Evolutionary conservation across 2,888 invertebrate species (phyloP), one percentile per base, ranked within the genome.

Genomic region (Lydus trimaculatus): DNA sequence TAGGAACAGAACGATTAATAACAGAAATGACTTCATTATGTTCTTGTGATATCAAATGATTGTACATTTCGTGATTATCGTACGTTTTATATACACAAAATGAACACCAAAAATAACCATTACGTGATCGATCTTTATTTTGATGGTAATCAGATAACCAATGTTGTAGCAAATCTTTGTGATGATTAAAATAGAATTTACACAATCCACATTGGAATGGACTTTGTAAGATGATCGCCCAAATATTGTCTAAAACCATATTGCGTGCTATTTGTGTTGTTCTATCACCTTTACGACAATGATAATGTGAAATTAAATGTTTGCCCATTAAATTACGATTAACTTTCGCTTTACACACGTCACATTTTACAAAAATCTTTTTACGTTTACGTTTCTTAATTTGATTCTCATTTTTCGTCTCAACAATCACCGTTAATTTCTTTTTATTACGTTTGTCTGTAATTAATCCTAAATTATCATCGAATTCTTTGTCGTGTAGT

Each of bases 151-250:
- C 83, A 5, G 93, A 92, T 69, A 87, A 86, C 94, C 94, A 95
- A 81, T 95, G 95, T 36, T 87, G 87, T 79, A 92, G 86, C 79
- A 92, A 94, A 65, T 88, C 89, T 63, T 89, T 88, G 70, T 90
- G 89, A 78, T 90, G 92, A 82, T 95, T 95, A 76, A 93, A 93
- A 82, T 94, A 97, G 84, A 94, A 97, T 67, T 90, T 90, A 82
- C 97, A 97, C 15, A 92, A 89, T 56, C 90, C 90, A 81, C 97
- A 97, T 84, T 95, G 96, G 81, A 92, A 97, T 0, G 95, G 95
- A 60, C 94, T 91, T 77, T 95, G 93, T 68, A 91, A 88, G 7
- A 95, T 91, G 71, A 96, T 91, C 68, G 91, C 90, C 72, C 89
- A 89, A 80, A 95, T 94, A 82, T 96, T 92, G 64, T 91, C 90